Percentiles rank a stretch among this genome's conserved stretches.
Conservation (phyloP, 2,888 invertebrate genomes). For the Mythimna impura region DNA sequence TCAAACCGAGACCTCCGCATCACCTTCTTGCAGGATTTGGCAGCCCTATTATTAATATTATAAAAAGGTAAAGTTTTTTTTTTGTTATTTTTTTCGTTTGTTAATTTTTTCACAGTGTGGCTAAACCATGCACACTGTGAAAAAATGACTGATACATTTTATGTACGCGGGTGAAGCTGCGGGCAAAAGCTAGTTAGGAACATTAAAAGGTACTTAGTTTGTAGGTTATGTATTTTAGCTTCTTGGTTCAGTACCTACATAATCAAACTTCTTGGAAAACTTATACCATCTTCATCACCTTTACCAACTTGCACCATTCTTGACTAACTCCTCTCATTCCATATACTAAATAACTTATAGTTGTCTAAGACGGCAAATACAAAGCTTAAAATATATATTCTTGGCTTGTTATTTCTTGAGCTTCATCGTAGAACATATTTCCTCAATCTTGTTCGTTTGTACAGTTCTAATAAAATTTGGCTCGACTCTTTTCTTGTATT, state of each 20-base stretch:
- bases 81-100: too few species aligned
- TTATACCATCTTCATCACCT: not conserved
- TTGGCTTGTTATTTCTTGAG: slow-evolving; percentile 3
- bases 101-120: too few species aligned
- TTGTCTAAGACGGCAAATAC: not conserved
- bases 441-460: not conserved
- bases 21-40: too few species aligned
- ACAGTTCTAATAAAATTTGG: not conserved
- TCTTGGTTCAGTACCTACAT: not conserved
- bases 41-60: too few species aligned
- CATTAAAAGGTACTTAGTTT: too few species aligned
- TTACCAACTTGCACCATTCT: not conserved
- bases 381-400: slow-evolving; percentile 14
- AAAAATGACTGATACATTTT: too few species aligned
- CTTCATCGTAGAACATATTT: not conserved
- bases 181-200: too few species aligned
- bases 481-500: not conserved
- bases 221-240: too few species aligned
- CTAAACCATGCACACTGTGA: too few species aligned
- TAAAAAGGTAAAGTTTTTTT: too few species aligned
- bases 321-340: not conserved
- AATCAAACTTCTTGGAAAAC: not conserved
- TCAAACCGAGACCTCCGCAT: too few species aligned
- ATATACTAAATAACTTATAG: slow-evolving; percentile 1
- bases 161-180: too few species aligned